Base-by-base conservation (phyloP, 2,113 vertebrate species). In the Cyphomyrus discorhynchus region DNA sequence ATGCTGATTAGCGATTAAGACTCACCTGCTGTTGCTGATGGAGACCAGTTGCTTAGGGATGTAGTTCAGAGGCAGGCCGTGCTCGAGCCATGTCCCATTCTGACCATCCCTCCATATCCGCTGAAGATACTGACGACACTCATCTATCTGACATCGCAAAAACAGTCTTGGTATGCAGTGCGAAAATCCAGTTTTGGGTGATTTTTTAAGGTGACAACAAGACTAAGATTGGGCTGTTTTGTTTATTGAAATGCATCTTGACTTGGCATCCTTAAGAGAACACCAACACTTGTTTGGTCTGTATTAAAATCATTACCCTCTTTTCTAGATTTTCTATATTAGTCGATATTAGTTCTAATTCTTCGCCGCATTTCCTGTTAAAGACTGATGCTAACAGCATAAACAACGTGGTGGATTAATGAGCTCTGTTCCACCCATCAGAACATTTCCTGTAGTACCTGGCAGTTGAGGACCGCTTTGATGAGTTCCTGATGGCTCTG, bases 31-130 rank as follows among this genome's bases (percentile, higher is more conserved):
- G 91, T 92, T 95, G 92, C 94, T 95, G 86, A 96, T 90, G 90
- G 96, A 97, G 82, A 96, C 93, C 90, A 93, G 91, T 56, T 96
- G 93, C 50, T 96, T 95, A 90, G 94, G 90, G 91, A 95, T 90
- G 58, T 95, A 92, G 89, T 96, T 95, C 70, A 90, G 93, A 46
- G 95, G 96, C 89, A 96, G 92, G 58, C 96, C 95, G 84, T 94
- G 97, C 87, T 91, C 94, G 87, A 82, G 24, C 1, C 24, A 35
- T 5, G 87, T 91, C 62, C 92, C 93, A 86, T 90, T 91, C 84
- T 56, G 89, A 49, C 92, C 90, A 46, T 93, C 91, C 89, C 4
- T 52, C 94, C 93, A 96, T 92, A 96, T 93, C 87, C 92, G 94
- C 53, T 94, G 92, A 66, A 96, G 77, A 0, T 94, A 95, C 31